A percentile compares a stretch with the other conserved stretches of the same genome.
These are phyloP conservation scores for Bellardia bayeri DNA, from an alignment of 2,888 invertebrate species.

Conservation along the genomic window DNA sequence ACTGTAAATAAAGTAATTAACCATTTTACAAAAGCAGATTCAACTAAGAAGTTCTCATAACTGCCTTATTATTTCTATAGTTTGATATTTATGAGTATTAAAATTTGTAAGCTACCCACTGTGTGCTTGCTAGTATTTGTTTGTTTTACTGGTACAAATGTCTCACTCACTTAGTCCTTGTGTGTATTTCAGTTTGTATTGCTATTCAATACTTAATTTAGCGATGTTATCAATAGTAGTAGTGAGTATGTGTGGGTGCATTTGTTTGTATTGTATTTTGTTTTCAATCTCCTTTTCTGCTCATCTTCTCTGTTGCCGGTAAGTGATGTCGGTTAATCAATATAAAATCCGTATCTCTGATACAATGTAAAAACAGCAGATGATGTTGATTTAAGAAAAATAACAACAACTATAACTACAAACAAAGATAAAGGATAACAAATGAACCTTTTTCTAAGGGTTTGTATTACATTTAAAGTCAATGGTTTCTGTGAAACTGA, in stretches of 20 bases:
- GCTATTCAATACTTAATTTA: slow-evolving; percentile 50
- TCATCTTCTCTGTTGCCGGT: background rate
- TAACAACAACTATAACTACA: background rate
- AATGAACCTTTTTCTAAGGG: background rate
- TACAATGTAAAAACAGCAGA: background rate
- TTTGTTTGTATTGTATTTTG: background rate
- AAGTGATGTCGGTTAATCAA: background rate
- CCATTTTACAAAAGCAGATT: no score
- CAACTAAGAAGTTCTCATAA: no score
- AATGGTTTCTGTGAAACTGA: background rate
- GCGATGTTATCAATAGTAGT: slow-evolving; percentile 39
- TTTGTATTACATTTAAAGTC: background rate
- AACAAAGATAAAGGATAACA: background rate
- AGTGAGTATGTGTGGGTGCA: background rate
- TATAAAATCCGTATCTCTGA: background rate
- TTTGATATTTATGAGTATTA: no score
- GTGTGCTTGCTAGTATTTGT: no score
- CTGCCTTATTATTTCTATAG: no score
- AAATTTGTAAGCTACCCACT: no score
- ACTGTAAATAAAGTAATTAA: no score
- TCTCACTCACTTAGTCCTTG: background rate
- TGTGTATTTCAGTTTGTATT: background rate
- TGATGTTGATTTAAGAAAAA: slow-evolving; percentile 2
- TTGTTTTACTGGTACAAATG: no score
- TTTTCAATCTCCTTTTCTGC: background rate